Evolutionary conservation across 2,888 invertebrate species (phyloP).

Genomic region (Macrosoma leucophasiata): DNA sequence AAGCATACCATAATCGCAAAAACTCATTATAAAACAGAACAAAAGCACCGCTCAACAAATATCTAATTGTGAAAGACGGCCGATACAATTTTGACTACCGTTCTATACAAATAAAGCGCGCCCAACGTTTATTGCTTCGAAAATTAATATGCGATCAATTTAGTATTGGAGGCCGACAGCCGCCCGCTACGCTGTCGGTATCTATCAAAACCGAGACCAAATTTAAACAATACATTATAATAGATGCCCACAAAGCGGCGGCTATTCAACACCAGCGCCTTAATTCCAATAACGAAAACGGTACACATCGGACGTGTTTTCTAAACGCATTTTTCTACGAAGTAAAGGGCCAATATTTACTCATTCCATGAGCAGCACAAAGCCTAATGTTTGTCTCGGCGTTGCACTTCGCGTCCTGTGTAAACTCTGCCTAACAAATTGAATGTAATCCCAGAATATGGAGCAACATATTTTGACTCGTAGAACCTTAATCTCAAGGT

Average conservation of each 20-base stretch:
- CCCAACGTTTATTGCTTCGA: slow-evolving; percentile 42
- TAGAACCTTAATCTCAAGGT: slow-evolving; percentile 32
- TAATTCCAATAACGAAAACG: slow-evolving; percentile 70
- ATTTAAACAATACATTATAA: slow-evolving; percentile 40
- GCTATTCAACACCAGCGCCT: slow-evolving; percentile 41
- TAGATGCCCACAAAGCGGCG: slow-evolving; percentile 39
- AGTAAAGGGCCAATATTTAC: slow-evolving; percentile 68
- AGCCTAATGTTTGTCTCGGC: slow-evolving; percentile 66
- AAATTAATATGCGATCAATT: slow-evolving; percentile 57
- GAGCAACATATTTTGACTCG: no score
- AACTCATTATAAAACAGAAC: no score
- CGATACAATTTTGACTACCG: slow-evolving; percentile 27
- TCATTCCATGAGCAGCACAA: slow-evolving; percentile 66
- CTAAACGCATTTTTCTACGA: slow-evolving; percentile 72
- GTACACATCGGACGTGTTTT: slow-evolving; percentile 65
- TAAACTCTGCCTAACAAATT: slow-evolving; percentile 66
- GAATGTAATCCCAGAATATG: slow-evolving; percentile 37
- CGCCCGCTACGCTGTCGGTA: slow-evolving; percentile 33
- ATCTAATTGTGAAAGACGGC: slow-evolving; percentile 5
- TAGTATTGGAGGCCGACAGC: slow-evolving; percentile 30
- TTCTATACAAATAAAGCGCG: slow-evolving; percentile 42
- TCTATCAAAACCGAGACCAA: slow-evolving; percentile 31
- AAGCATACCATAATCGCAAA: no score
- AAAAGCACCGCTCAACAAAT: no score
- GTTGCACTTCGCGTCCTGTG: slow-evolving; percentile 73